Evolutionary conservation across 2,113 vertebrate genomes (phyloP), one percentile per base, ranked within the genome.

Genomic region (Pungitius pungitius): DNA sequence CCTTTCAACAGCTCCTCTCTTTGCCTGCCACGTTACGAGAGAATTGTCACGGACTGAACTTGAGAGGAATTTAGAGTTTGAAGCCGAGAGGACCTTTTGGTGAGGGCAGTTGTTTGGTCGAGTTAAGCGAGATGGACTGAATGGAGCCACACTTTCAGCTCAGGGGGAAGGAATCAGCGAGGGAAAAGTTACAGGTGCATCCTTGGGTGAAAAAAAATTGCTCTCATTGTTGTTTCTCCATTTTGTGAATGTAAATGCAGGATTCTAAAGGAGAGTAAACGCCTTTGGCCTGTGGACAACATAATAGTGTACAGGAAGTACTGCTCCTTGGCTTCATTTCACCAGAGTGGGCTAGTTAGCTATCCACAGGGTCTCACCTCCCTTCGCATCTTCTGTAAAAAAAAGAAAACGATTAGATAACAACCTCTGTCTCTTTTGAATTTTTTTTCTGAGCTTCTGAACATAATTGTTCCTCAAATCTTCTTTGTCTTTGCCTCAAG

Each of bases 1-100:
- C 61, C 75, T 89, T 73, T 75, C 74, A 69, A 52, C 82, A 79
- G 76, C 62, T 79, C 57, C 45, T 85, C 68, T 83, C 26, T 52
- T 27, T 63, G 69, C 76, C 81, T 67, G 52, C 65, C 76, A 82
- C 43, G 14, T 82, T 61, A 69, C 7, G 54, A 78, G 70, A 58
- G 52, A 64, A 79, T 55, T 78, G 78, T 78, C 80, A 83, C 43
- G 15, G 24, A 77, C n/a, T 54, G 22, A 82, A 74, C 54, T 77
- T 35, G 37, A 11, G 52, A 85, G 76, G 80, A 81, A 80, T 83
- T 88, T 66, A 17, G 67, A 77, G 69, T 75, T 78, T 59, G 59
- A 80, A 83, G 59, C 64, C 47, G 69, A 61, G 51, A 74, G 73
- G 79, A 64, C 69, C 42, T 56, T 82, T 60, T 58, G 54, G 58